A percentile compares a stretch with the other conserved stretches of the same genome.
Evolutionary conservation across 2,113 vertebrate genomes (phyloP).

Genomic region (Sitta europaea): DNA sequence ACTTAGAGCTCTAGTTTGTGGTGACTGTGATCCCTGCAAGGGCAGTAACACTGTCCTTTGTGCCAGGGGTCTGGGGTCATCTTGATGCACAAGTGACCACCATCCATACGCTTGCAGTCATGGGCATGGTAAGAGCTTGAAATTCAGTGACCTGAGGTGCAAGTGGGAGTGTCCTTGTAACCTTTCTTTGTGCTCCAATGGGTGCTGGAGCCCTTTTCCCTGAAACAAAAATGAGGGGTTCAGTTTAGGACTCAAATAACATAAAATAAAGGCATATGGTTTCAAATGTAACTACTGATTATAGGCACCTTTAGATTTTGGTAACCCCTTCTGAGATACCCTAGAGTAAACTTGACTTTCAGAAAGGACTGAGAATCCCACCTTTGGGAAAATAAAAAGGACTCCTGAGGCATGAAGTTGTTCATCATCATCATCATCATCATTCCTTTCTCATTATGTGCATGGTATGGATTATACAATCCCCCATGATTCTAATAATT

Average conservation of each 20-base stretch:
- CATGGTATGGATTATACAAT: not conserved
- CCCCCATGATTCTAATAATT: not conserved
- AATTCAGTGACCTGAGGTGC: not conserved
- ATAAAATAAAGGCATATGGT: not conserved
- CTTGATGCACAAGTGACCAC: not conserved
- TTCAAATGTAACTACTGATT: not conserved
- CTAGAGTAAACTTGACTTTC: not conserved
- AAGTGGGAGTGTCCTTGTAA: not conserved
- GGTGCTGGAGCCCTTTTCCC: not conserved
- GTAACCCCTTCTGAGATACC: not conserved
- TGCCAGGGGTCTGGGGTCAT: not conserved
- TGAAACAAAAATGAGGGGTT: not conserved
- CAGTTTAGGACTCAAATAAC: not conserved
- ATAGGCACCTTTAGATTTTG: not conserved
- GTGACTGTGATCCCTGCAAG: not conserved
- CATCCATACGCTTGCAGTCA: fast-evolving
- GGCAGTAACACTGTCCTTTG: not conserved
- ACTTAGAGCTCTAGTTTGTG: not conserved
- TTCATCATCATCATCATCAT: not conserved
- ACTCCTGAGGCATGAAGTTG: not conserved
- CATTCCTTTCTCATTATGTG: not conserved
- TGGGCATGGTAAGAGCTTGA: not conserved
- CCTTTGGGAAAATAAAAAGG: not conserved
- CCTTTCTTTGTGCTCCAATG: not conserved
- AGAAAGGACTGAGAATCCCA: not conserved